Evolutionary conservation across 2,797 vertebrate species (phyloP).

Genomic region (Cyclura pinguis): DNA sequence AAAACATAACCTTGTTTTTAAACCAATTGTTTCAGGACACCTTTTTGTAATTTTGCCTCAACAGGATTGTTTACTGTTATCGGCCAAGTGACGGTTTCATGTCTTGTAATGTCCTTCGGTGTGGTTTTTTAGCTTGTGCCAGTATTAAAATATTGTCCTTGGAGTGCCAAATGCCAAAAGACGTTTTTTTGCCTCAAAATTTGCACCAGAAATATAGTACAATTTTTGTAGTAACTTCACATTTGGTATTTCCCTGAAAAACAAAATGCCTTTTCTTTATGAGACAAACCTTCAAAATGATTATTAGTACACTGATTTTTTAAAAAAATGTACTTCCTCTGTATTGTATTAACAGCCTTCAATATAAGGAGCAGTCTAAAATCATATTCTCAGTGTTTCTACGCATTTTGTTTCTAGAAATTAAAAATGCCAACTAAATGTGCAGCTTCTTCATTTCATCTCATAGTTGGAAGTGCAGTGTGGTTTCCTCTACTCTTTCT

Average conservation of each 20-base stretch:
- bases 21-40: conserved; percentile 65
- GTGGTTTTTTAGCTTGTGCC: conserved; percentile 79
- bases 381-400: conserved; percentile 75
- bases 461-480: conserved; percentile 42
- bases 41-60: conserved; percentile 57
- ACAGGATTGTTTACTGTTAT: conserved; percentile 77
- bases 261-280: conserved; percentile 66
- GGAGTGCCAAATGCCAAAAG: conserved; percentile 83
- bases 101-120: conserved; percentile 71
- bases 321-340: conserved; percentile 57
- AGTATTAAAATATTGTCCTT: conserved; percentile 80
- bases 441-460: conserved; percentile 60
- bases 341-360: conserved; percentile 63
- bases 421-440: conserved; percentile 67
- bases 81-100: conserved; percentile 65
- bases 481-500: conserved; percentile 51
- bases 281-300: conserved; percentile 9
- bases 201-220: conserved; percentile 60
- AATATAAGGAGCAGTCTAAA: conserved; percentile 71
- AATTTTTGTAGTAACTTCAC: conserved; percentile 45
- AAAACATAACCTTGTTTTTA: conserved; percentile 66
- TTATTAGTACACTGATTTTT: conserved; percentile 71
- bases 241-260: conserved; percentile 64
- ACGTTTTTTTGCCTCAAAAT: conserved; percentile 62
- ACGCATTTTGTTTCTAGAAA: conserved; percentile 73